These are phyloP conservation scores for Drosophila murphyi DNA, from an alignment of 1,140 invertebrate genomes.

Conservation along the genomic window DNA sequence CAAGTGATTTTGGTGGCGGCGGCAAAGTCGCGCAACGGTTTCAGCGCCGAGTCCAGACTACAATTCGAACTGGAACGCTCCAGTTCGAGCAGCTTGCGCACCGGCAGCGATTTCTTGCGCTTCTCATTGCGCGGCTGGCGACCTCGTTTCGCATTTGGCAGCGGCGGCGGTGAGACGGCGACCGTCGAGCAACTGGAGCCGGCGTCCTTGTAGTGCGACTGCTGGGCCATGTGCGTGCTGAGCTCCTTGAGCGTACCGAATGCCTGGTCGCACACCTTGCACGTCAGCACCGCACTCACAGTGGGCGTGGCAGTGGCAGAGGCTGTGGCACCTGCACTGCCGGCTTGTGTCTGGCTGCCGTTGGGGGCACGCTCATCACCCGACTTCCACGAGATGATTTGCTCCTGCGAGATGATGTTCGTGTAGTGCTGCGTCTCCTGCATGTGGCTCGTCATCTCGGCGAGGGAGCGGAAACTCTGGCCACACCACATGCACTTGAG, in stretches of 20 bases:
- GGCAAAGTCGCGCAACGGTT: constrained; percentile 87
- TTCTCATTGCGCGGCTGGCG: constrained; percentile 93
- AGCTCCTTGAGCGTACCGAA: constrained; percentile 97
- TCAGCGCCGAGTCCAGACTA: constrained; percentile 88
- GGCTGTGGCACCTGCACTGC: constrained; percentile 1
- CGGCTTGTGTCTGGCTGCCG: background rate
- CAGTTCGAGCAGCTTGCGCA: constrained; percentile 94
- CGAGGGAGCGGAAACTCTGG: constrained; percentile 97
- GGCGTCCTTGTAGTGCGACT: constrained; percentile 98
- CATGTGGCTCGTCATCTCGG: constrained; percentile 99
- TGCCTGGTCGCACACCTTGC: constrained; percentile 98
- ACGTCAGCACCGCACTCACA: constrained; percentile 96
- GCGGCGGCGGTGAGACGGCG: constrained; percentile 87
- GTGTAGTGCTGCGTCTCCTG: constrained; percentile 99
- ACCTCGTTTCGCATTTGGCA: constrained; percentile 87
- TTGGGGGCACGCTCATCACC: constrained; percentile 87
- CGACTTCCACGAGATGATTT: constrained; percentile 98
- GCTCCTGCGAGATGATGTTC: constrained; percentile 98
- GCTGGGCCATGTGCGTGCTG: constrained; percentile 99
- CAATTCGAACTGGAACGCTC: constrained; percentile 89
- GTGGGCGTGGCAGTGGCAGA: constrained; percentile 84
- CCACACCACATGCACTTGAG: constrained; percentile 99
- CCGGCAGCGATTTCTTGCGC: constrained; percentile 96
- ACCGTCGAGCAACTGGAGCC: constrained; percentile 13
- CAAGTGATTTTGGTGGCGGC: constrained; percentile 94